These are phyloP conservation scores for Pseudomyrmex dendroicus DNA, from an alignment of 1,140 invertebrate genomes.

Conservation along the genomic window DNA sequence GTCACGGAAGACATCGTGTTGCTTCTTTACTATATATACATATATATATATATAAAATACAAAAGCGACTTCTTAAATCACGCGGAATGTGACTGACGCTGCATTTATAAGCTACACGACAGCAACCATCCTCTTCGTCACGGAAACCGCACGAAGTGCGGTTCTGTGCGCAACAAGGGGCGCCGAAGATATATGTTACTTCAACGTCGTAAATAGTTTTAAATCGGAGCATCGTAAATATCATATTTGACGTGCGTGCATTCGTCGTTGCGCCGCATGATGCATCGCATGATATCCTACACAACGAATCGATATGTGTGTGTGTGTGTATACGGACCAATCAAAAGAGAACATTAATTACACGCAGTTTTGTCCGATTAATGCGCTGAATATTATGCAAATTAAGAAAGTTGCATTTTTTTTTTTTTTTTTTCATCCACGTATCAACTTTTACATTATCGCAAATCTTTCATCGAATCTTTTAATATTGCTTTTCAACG, in stretches of 20 bases:
- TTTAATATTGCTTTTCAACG: too few species aligned
- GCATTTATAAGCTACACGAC: slow-evolving; percentile 60
- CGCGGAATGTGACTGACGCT: slow-evolving; percentile 46
- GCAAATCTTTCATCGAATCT: too few species aligned
- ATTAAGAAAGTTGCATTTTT: background rate
- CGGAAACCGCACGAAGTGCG: slow-evolving; percentile 23
- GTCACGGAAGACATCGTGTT: too few species aligned
- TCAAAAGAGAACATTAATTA: slow-evolving; percentile 55
- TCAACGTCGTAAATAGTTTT: slow-evolving; percentile 67
- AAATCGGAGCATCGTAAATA: slow-evolving; percentile 73
- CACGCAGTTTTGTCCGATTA: background rate
- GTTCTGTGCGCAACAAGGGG: slow-evolving; percentile 47
- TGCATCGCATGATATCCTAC: slow-evolving; percentile 67
- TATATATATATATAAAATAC: background rate
- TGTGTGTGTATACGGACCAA: too few species aligned
- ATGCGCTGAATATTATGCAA: slow-evolving; percentile 8
- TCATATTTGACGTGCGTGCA: slow-evolving; percentile 74
- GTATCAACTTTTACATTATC: too few species aligned
- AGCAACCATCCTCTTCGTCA: slow-evolving; percentile 17
- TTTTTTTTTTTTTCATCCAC: too few species aligned
- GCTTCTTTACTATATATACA: background rate
- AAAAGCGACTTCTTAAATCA: slow-evolving; percentile 35
- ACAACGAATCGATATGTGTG: slow-evolving; percentile 13
- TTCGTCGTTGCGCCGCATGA: slow-evolving; percentile 70
- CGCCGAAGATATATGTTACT: slow-evolving; percentile 25